Base-by-base conservation (phyloP, 2,113 vertebrate species). In the Phaetusa simplex region DNA sequence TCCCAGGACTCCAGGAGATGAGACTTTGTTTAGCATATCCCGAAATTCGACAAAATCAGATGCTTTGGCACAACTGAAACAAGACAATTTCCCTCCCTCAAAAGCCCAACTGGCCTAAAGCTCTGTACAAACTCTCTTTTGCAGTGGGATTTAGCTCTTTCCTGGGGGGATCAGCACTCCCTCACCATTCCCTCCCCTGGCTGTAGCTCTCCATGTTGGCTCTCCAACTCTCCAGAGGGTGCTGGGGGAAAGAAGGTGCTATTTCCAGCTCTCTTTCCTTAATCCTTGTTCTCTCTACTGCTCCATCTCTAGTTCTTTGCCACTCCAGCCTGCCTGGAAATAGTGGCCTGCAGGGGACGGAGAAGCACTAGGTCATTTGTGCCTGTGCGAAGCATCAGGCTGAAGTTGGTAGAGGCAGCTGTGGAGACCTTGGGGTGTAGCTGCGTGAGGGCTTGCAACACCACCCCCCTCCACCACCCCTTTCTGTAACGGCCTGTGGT, bases 1-100 rank as follows among this genome's bases (percentile, higher is more conserved):
- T 82, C 43, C 34, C 73, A 82, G 49, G 30, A 78, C 36, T 61
- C 1, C 3, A 64, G 29, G 53, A 85, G 49, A 77, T 52, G 56
- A 64, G 59, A 62, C 52, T 78, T 76, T 43, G 16, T 83, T 95
- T 76, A 76, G 36, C 20, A 14, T 82, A 49, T 91, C 30, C 52
- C 29, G 18, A 53, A 88, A 81, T 74, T 94, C 56, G 92, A 7
- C 83, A 86, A 95, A 95, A 92, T 59, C 14, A 11, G 11, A 52
- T 40, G 56, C 18, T 82, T 71, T 86, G 69, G 47, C 67, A 72
- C 58, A 76, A 52, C n/a, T 45, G 32, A 92, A 95, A 90, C 43
- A 74, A 61, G 21, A 19, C 27, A 8, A 19, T 58, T 88, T 90
- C 64, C 22, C 34, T 55, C 62, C 61, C 72, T 40, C 45, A 71